Evolutionary conservation across 1,140 invertebrate genomes (phyloP), one percentile per base, ranked within the genome.

Genomic region (Linepithema humile): DNA sequence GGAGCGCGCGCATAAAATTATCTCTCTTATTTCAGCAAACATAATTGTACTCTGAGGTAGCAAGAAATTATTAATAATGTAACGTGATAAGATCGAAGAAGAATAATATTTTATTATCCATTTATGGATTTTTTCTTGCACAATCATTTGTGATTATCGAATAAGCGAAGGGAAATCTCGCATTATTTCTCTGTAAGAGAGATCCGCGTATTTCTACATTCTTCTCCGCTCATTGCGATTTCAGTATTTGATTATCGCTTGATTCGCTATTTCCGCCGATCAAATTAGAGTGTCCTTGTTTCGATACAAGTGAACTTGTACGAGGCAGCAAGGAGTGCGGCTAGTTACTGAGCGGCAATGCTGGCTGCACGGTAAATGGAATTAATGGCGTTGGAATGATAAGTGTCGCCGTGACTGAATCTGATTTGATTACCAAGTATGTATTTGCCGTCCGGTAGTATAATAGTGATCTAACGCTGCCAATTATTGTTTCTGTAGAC

Each of bases 371-470:
- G 91, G 60, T 89, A 92, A 93, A 93, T 92, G 89, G 87, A 91
- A 93, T 93, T 92, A 93, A 93, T 88, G 85, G 91, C 88, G 87
- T 75, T 83, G 89, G 73, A 86, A 90, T 88, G 91, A 93, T 92
- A 92, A 93, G 91, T 92, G 88, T 88, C 89, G 89, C 83, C 82
- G 82, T 73, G 45, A 64, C 65, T 90, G 87, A 84, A 91, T 93
- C 89, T 93, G 92, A 94, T 93, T 92, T 88, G 92, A 93, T 94
- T 93, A 93, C 86, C 88, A 93, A 93, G 89, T 88, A 85, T 87
- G 89, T 88, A 85, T 87, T 86, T 91, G 90, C 92, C 53, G 78
- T 55, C 43, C 43, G 48, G 7, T 12, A 17, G 70, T 15, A 53
- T 57, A 69, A 82, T 64, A 57, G 55, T 65, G 64, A 15, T n/a